Evolutionary conservation across 64 coral and sea anemone species (phyloP).

Genomic region (Stichodactyla helianthus): DNA sequence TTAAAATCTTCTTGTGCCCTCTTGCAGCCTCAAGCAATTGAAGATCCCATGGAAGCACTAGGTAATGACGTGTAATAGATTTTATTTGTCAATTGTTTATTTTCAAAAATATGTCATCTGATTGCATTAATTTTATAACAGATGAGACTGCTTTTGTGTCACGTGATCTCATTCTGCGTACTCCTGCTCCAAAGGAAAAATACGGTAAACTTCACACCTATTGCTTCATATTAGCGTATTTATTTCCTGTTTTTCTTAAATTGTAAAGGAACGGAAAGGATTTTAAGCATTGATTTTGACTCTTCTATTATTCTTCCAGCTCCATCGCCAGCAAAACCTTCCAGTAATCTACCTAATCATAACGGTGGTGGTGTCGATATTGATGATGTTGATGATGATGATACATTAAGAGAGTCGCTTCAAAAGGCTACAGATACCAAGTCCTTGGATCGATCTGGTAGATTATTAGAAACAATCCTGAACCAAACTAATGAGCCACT

Average conservation of each 20-base stretch:
- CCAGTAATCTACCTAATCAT: background rate
- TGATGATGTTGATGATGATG: background rate
- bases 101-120: background rate
- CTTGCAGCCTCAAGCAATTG: conserved; percentile 43
- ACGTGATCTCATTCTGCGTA: conserved; percentile 51
- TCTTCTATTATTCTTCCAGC: background rate
- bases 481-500: background rate
- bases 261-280: too few species aligned
- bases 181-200: conserved; percentile 32
- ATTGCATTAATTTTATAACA: background rate
- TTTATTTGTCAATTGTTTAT: too few species aligned
- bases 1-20: background rate
- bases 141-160: conserved; percentile 50
- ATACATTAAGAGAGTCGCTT: background rate
- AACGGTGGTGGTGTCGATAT: background rate
- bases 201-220: conserved; percentile 14
- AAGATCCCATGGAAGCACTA: conserved; percentile 45
- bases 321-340: background rate
- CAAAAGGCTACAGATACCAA: background rate
- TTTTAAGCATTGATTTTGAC: background rate
- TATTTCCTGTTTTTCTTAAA: background rate
- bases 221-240: background rate
- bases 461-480: conserved; percentile 38
- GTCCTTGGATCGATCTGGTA: conserved; percentile 21
- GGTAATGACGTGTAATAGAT: background rate